Conservation (phyloP, 64 coral and sea anemone species). For the Montipora cactus region DNA sequence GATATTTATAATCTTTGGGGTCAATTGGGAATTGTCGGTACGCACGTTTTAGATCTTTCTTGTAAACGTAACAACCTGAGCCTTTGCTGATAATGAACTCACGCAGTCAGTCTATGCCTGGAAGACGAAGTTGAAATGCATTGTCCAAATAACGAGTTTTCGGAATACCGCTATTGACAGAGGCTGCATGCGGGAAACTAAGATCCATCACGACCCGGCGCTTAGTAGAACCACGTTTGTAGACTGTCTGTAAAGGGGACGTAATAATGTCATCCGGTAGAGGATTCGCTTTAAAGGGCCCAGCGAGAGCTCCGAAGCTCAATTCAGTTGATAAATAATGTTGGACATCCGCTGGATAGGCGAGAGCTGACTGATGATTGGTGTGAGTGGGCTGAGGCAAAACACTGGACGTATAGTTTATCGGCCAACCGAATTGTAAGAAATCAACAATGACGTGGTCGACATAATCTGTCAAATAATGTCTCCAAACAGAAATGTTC, state of each 20-base stretch:
- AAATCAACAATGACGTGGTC: constrained; percentile 40
- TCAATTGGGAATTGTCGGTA: constrained; percentile 48
- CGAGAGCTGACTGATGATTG: constrained; percentile 26
- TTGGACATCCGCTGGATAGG: constrained; percentile 20
- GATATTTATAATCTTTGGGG: constrained; percentile 45
- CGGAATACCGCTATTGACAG: constrained; percentile 27
- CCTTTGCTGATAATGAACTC: constrained; percentile 31
- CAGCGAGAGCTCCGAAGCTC: constrained; percentile 29
- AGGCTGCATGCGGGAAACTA: constrained; percentile 12
- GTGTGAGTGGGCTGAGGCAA: constrained; percentile 1
- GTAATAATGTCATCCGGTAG: background rate
- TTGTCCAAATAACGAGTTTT: constrained; percentile 24
- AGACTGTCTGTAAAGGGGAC: background rate
- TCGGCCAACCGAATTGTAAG: constrained; percentile 38
- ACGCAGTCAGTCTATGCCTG: constrained; percentile 38
- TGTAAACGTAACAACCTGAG: constrained; percentile 29
- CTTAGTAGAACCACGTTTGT: constrained; percentile 8
- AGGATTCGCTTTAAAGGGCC: constrained; percentile 22
- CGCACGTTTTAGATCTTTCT: constrained; percentile 10
- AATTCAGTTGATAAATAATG: constrained; percentile 48
- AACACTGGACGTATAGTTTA: constrained; percentile 18
- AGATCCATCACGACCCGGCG: constrained; percentile 21
- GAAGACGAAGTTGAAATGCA: constrained; percentile 7
- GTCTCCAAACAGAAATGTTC: constrained; percentile 22
- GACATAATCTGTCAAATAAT: constrained; percentile 24